Base-by-base conservation (phyloP, 2,888 invertebrate genomes). In the Beris morrisii region DNA sequence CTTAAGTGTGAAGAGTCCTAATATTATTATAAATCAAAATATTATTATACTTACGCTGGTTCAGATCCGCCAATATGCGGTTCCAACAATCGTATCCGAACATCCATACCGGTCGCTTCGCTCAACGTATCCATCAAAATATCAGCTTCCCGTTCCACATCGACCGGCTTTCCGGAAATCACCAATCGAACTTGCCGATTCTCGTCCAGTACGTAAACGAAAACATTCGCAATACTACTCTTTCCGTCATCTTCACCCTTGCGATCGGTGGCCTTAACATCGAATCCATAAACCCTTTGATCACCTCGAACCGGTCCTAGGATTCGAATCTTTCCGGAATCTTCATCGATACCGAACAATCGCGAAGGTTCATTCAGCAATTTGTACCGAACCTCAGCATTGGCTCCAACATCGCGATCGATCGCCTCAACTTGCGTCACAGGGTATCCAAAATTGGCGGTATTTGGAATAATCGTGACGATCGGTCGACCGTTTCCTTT, bases 261-360 rank as follows among this genome's bases (percentile, higher is more conserved):
- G 66, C 88, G 85, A 76, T 94, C 93, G 0, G 92, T 92, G 9
- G 93, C 94, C 79, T 92, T 92, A 9, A 93, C 92, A 79, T 93
- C 93, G 74, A 93, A 93, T 0, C 92, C 92, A 74, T 89, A 92
- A 50, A 93, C 89, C 70, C 87, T 84, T 0, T 92, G 92, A 15
- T 88, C 88, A 71, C 89, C 88, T 0, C 85, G 82, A 66, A 93
- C 87, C 48, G 87, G 84, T 1, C 88, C 86, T 13, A 92, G 85
- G 0, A 89, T 87, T 12, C 91, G 84, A 54, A 93, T 89, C 71
- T 89, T 88, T 4, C 93, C 93, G 1, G 87, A 86, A 1, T 87
- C 81, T 0, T 91, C 85, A 78, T 93, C 92, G 70, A 93, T 89
- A 63, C 88, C 86, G 74, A 93, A 93, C 12, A 91, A 83, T 4